Evolutionary conservation across 2,888 invertebrate genomes (phyloP), one percentile per base, ranked within the genome.

Genomic region (Tortrix viridana): DNA sequence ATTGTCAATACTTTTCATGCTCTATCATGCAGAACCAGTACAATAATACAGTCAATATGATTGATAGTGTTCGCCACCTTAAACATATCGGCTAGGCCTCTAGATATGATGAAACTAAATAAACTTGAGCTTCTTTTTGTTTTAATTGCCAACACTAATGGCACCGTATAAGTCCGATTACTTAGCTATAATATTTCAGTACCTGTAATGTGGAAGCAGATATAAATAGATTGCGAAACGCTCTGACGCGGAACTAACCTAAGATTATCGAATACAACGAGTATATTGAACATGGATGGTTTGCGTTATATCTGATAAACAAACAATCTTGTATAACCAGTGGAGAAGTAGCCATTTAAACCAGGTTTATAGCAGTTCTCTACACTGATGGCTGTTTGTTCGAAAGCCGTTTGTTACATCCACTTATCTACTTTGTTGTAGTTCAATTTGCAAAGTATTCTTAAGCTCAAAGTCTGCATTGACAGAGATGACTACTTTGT

Each of bases 61-160:
- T 37, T 60, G 38, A 53, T 46, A 46, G 32, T 26, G 41, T 16
- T 19, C 12, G 14, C 49, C 26, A 52, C 56, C 43, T 7, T 46
- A 57, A 32, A 49, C 46, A 41, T 44, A 48, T 74, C 66, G 77
- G 78, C 80, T 79, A 80, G 74, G 79, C 79, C 78, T 74, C 69
- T 73, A 73, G 65, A 70, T 52, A 50, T 67, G 61, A 66, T 55
- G 61, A 69, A 69, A 68, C 57, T 72, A 67, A 60, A 69, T 69
- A 68, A 71, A 65, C 61, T 74, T 71, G 69, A 74, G 66, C 74
- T 73, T 73, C 69, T 70, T 69, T 71, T 71, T 70, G 68, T 68
- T 66, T 70, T 69, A 67, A 71, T 65, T 73, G 71, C 71, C 67
- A 66, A 57, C 38, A 59, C 26, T 65, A 60, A 65, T 54, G 53